Base-by-base conservation (phyloP, 2,797 vertebrate species). In the Erpetoichthys calabaricus region DNA sequence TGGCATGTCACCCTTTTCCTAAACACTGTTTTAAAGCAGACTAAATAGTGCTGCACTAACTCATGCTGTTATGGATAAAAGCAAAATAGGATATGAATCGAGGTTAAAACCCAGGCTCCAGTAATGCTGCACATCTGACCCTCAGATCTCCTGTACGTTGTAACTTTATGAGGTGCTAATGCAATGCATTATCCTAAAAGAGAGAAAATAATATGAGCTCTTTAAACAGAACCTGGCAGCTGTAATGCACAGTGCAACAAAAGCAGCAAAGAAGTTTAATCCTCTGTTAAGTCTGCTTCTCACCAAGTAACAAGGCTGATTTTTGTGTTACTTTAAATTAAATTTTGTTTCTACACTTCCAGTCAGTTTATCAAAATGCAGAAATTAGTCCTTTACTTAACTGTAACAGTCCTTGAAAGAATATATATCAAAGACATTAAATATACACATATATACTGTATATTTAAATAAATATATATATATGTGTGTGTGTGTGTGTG, bases 51-150 rank as follows among this genome's bases (percentile, higher is more conserved):
- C 50, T 49, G 8, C 46, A 47, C n/a, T n/a, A n/a, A n/a, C 45
- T 50, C 45, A 55, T 45, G 47, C 50, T 55, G 58, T 47, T 55
- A 57, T 42, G 62, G 45, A 46, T 50, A 59, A 50, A 25, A 47
- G 54, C 42, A 52, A 52, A 44, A 59, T 53, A 43, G 53, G 44
- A 57, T 46, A 53, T 53, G 50, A 59, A 56, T 56, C 41, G 58
- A 6, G 42, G 42, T 49, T 3, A 49, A 49, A 49, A 9, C n/a
- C 3, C 9, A 3, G 47, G 47, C n/a, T 49, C 47, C n/a, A 9
- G 47, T 49, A 7, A 49, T 49, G 47, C n/a, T 9, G n/a, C 47
- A 49, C 47, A 49, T 3, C 47, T 9, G 4, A 49, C 7, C 47
- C 7, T 7, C 3, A 49, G n/a, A 49, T 3, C 47, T 49, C 3